Base-by-base conservation (phyloP, 2,113 vertebrate genomes). In the Labrus mixtus region DNA sequence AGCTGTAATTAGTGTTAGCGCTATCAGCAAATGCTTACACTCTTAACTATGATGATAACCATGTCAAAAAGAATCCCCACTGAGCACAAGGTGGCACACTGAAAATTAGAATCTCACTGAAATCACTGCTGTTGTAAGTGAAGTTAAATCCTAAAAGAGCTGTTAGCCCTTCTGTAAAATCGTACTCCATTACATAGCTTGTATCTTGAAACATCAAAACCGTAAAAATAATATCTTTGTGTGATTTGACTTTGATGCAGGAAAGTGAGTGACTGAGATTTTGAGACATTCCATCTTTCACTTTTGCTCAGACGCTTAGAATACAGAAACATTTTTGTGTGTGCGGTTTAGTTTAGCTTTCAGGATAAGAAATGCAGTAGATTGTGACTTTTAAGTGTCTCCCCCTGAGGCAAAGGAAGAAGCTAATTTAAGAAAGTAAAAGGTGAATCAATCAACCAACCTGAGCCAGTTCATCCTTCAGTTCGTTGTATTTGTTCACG, bases 381-480 rank as follows among this genome's bases (percentile, higher is more conserved):
- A n/a, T 4, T 22, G n/a, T 16, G 25, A 58, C 23, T 25, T 7
- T 10, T 4, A 19, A 60, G 20, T 53, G 57, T 12, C 15, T 37
- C 25, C 17, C 8, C 17, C 1, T 33, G 6, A n/a, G 6, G 25
- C 8, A 23, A 45, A 16, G 10, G 19, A 17, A 8, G 23, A 15
- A 12, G 45, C 55, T 13, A 6, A 54, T 53, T n/a, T 39, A 12
- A 2, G 8, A 29, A 11, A 25, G 12, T 33, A 59, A 65, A 43
- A 68, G 62, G 6, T 46, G 1, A 39, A 39, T 11, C 66, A 46
- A 13, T 22, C 20, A 43, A 61, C 82, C 57, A 93, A 99, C 97
- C 96, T 95, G 89, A 76, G 93, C 92, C 62, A 98, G 83, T 33
- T 98, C 94, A 0, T 97, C 95, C 84, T 93, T 97, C 50, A 99